These are phyloP conservation scores for Rhodinocichla rosea DNA, from an alignment of 2,113 vertebrate genomes.

Conservation along the genomic window DNA sequence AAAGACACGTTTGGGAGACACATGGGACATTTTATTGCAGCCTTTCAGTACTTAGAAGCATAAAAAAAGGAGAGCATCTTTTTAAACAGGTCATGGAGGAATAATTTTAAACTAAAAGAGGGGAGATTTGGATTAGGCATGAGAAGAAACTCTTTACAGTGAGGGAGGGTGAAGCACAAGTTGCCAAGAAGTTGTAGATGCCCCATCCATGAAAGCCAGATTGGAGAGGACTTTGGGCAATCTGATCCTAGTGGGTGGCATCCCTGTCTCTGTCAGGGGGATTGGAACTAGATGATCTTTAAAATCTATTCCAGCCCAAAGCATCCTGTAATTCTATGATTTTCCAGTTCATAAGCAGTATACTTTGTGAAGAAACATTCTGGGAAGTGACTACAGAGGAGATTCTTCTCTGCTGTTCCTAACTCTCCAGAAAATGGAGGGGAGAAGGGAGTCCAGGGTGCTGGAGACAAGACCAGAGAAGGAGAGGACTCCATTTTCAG, in stretches of 20 bases:
- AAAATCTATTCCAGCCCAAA: neutral
- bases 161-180: neutral
- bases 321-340: neutral
- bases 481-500: neutral
- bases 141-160: neutral
- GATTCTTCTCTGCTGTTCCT: neutral
- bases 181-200: neutral
- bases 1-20: neutral
- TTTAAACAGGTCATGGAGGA: neutral
- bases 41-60: neutral
- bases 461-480: rapidly evolving
- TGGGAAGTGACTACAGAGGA: neutral
- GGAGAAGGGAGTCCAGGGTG: neutral
- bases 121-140: neutral
- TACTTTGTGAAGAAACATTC: neutral
- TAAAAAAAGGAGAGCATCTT: neutral
- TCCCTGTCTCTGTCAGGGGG: neutral
- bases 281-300: neutral
- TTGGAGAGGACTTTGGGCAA: neutral
- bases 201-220: neutral
- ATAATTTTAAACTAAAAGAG: neutral
- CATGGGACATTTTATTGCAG: neutral
- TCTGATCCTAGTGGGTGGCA: neutral
- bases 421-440: neutral
- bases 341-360: neutral